Conservation (phyloP, 2,888 invertebrate species). For the Lampropteryx suffumata region DNA sequence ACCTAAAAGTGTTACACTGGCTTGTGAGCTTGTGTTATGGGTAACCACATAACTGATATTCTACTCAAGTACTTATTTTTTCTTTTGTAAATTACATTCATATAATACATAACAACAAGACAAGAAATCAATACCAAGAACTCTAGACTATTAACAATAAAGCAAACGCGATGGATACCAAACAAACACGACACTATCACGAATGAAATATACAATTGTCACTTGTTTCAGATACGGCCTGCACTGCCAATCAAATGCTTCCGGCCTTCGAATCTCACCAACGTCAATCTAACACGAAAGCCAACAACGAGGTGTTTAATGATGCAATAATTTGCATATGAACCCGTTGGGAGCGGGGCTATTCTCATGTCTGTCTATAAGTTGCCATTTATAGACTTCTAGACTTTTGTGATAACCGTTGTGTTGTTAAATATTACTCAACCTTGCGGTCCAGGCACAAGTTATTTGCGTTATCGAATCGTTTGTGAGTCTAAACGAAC, state of each 20-base stretch:
- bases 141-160: too few relatives aligned
- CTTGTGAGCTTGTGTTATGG: too few relatives aligned
- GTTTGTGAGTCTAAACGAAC: too few relatives aligned
- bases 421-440: constrained; percentile 40
- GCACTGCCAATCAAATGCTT: constrained; percentile 68
- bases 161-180: background rate
- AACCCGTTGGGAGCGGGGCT: constrained; percentile 61
- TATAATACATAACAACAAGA: too few relatives aligned
- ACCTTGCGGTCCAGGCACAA: constrained; percentile 14
- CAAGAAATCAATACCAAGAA: background rate
- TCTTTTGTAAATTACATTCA: too few relatives aligned
- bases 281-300: constrained; percentile 72
- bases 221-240: constrained; percentile 9
- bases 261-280: constrained; percentile 54
- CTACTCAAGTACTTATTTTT: too few relatives aligned
- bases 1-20: too few relatives aligned
- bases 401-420: constrained; percentile 48
- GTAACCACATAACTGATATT: too few relatives aligned
- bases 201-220: constrained; percentile 16
- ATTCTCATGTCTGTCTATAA: constrained; percentile 75
- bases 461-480: too few relatives aligned
- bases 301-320: constrained; percentile 74
- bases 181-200: background rate
- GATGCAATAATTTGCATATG: constrained; percentile 81
- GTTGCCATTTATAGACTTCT: constrained; percentile 27